These are phyloP conservation scores for Tenthredo scrophulariae DNA, from an alignment of 2,888 invertebrate species.

Conservation along the genomic window DNA sequence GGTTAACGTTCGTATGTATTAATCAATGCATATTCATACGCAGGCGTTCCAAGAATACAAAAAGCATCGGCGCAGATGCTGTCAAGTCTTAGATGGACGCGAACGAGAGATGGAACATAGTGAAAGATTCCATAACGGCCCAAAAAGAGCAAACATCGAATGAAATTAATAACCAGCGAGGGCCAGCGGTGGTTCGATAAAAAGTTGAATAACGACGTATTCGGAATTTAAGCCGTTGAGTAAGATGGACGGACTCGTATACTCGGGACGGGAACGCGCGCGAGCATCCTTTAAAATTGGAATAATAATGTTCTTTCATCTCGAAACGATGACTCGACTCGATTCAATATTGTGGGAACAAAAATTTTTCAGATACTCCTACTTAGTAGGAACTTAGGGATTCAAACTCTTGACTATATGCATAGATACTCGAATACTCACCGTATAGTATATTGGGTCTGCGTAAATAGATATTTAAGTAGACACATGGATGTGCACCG, in stretches of 20 bases:
- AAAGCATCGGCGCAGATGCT: slow-evolving; percentile 56
- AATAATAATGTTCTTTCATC: slow-evolving; percentile 77
- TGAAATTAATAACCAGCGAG: slow-evolving; percentile 62
- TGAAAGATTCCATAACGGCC: slow-evolving; percentile 61
- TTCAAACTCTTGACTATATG: not conserved
- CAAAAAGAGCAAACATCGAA: slow-evolving; percentile 61
- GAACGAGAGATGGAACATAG: slow-evolving; percentile 52
- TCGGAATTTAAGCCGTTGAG: slow-evolving; percentile 71
- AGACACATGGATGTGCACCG: not conserved
- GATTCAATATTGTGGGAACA: slow-evolving; percentile 77
- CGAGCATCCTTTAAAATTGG: slow-evolving; percentile 75
- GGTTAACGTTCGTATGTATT: slow-evolving; percentile 60
- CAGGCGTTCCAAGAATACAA: slow-evolving; percentile 66
- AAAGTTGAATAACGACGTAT: slow-evolving; percentile 73
- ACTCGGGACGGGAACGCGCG: slow-evolving; percentile 56
- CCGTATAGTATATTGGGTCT: not conserved
- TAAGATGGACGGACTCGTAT: slow-evolving; percentile 64
- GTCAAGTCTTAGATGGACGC: slow-evolving; percentile 41
- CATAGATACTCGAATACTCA: not conserved
- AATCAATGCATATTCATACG: slow-evolving; percentile 70
- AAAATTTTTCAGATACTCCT: slow-evolving; percentile 59
- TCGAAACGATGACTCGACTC: slow-evolving; percentile 76
- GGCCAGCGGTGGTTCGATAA: slow-evolving; percentile 61
- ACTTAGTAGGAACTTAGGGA: not conserved
- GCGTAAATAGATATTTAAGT: not conserved